Conservation (phyloP, 2,888 invertebrate species). For the Crossocerus cetratus region DNA sequence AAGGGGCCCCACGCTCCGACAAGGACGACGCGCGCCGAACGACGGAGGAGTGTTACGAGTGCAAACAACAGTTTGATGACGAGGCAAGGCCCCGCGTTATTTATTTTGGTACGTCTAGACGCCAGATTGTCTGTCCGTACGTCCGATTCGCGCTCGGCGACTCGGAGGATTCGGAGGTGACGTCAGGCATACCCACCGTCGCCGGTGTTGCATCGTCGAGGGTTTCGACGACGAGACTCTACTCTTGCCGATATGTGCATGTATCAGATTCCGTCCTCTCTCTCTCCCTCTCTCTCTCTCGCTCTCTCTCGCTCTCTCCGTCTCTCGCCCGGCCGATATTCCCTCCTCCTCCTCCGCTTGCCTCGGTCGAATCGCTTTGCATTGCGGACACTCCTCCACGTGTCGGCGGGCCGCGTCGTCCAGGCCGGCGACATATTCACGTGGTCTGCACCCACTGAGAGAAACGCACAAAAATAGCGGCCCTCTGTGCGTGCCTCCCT, state of each 20-base stretch:
- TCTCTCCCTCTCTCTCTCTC: slow-evolving; percentile 27
- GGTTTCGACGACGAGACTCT: slow-evolving; percentile 31
- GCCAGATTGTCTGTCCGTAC: slow-evolving; percentile 74
- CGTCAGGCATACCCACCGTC: slow-evolving; percentile 63
- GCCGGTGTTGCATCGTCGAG: slow-evolving; percentile 57
- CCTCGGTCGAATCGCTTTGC: slow-evolving; percentile 9
- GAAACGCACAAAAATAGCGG: slow-evolving; percentile 14
- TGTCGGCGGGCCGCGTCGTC: slow-evolving; percentile 13
- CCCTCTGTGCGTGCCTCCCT: not conserved
- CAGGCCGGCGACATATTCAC: slow-evolving; percentile 9
- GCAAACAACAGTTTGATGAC: slow-evolving; percentile 71
- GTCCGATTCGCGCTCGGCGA: slow-evolving; percentile 66
- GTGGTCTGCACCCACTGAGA: slow-evolving; percentile 11
- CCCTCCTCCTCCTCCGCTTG: slow-evolving; percentile 16
- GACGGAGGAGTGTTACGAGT: slow-evolving; percentile 54
- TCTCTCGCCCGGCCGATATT: slow-evolving; percentile 3
- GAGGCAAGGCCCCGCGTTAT: slow-evolving; percentile 66
- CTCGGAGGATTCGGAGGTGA: slow-evolving; percentile 71
- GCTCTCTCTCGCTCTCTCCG: slow-evolving; percentile 26
- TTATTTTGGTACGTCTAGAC: slow-evolving; percentile 76
- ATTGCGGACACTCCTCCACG: slow-evolving; percentile 41
- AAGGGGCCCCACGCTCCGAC: slow-evolving; percentile 36
- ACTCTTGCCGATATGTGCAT: slow-evolving; percentile 7
- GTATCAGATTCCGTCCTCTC: slow-evolving; percentile 26
- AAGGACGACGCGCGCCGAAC: slow-evolving; percentile 51